phyloP scores from a whole-genome alignment of 2,797 vertebrate genomes.

The Takifugu ocellatus region DNA sequence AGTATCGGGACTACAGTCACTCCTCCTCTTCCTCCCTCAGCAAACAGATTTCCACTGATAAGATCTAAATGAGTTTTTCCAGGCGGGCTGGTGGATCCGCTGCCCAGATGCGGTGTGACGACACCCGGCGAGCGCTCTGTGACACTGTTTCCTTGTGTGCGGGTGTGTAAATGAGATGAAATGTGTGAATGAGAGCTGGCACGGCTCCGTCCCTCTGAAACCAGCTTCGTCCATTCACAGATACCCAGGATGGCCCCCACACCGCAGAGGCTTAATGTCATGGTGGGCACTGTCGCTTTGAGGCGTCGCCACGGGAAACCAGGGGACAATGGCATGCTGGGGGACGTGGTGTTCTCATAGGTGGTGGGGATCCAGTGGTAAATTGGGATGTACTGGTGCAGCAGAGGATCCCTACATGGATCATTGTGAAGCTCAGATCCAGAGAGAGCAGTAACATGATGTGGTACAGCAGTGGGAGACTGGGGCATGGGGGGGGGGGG shows the following conservation, averaged over 20 bases:
- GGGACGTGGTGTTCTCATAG: conserved; percentile 47
- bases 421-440: conserved; percentile 65
- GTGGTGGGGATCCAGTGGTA: conserved; percentile 60
- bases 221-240: conserved; percentile 61
- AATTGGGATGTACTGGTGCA: conserved; percentile 71
- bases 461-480: conserved; percentile 35
- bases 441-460: conserved; percentile 67
- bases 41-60: conserved; percentile 74
- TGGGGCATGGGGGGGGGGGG: conserved; percentile 10
- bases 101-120: conserved; percentile 50
- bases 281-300: conserved; percentile 68
- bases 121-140: conserved; percentile 65
- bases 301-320: conserved; percentile 66
- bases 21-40: conserved; percentile 13
- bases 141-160: conserved; percentile 28
- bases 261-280: conserved; percentile 63
- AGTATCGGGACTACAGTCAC: conserved; percentile 63
- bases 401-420: conserved; percentile 56
- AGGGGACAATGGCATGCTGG: conserved; percentile 64
- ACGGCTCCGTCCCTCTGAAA: conserved; percentile 37
- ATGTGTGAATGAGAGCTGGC: conserved; percentile 66
- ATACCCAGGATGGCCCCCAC: conserved; percentile 61
- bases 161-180: conserved; percentile 59
- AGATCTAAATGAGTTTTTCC: conserved; percentile 83
- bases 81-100: conserved; percentile 73